These are phyloP conservation scores for Caracal caracal DNA, from an alignment of 2,113 vertebrate genomes.

Conservation along the genomic window DNA sequence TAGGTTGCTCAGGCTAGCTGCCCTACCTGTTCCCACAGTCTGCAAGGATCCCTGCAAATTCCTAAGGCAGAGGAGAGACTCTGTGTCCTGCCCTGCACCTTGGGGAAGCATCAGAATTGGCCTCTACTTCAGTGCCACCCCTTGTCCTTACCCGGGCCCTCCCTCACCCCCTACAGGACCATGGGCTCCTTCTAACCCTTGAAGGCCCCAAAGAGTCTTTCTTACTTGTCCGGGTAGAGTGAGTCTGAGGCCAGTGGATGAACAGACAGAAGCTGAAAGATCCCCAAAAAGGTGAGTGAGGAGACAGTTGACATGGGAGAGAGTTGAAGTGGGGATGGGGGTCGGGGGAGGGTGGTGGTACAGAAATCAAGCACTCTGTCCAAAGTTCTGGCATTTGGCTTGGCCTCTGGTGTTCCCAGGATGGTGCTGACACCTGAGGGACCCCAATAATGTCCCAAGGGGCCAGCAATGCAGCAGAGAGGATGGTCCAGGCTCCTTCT, in stretches of 20 bases:
- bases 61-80: neutral
- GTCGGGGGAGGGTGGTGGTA: fast-evolving
- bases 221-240: conserved; percentile 22
- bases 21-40: neutral
- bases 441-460: neutral
- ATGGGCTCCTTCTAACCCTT: neutral
- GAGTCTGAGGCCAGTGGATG: conserved; percentile 57
- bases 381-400: neutral
- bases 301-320: neutral
- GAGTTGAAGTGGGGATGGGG: neutral
- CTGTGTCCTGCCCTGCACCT: neutral
- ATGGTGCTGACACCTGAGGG: neutral
- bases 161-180: neutral
- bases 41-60: neutral
- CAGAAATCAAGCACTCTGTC: neutral
- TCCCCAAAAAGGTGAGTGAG: conserved; percentile 49
- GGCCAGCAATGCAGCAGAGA: neutral
- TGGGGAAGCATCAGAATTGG: neutral
- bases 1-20: neutral
- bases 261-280: conserved; percentile 55
- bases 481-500: neutral
- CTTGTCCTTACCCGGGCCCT: neutral
- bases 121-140: neutral
- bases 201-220: conserved; percentile 5
- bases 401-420: neutral